phyloP scores from a whole-genome alignment of 2,113 vertebrate species.

The Gallinago media region DNA sequence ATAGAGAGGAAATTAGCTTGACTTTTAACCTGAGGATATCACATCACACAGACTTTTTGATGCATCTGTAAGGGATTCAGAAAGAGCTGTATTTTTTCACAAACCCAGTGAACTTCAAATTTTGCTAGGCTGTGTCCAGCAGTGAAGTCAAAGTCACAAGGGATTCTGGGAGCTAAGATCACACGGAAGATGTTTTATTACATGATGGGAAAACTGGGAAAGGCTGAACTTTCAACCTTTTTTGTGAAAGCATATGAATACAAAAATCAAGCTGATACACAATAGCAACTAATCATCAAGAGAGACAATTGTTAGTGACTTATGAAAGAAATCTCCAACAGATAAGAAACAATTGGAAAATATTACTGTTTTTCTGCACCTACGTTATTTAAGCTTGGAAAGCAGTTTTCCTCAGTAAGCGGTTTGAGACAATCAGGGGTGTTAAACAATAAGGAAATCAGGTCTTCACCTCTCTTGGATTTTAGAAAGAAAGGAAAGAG shows the following conservation, averaged over 20 bases:
- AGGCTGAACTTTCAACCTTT: constrained; percentile 57
- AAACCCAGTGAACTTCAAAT: not conserved
- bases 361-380: constrained; percentile 14
- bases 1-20: not conserved
- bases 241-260: constrained; percentile 44
- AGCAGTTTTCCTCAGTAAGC: not conserved
- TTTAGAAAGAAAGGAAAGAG: constrained; percentile 15
- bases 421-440: constrained; percentile 16
- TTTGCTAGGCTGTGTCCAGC: constrained; percentile 25
- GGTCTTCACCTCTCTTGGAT: constrained; percentile 8
- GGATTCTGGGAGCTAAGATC: constrained; percentile 20
- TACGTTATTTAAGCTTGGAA: not conserved
- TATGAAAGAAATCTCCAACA: constrained; percentile 15
- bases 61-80: not conserved
- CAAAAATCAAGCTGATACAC: constrained; percentile 40
- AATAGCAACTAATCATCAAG: constrained; percentile 39
- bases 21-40: not conserved
- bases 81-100: constrained; percentile 1
- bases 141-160: constrained; percentile 13
- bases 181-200: constrained; percentile 34
- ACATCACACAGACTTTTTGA: not conserved
- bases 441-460: constrained; percentile 14
- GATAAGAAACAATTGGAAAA: constrained; percentile 60
- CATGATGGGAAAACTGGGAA: constrained; percentile 31
- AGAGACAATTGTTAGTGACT: constrained; percentile 39